Conservation (phyloP, 2,888 invertebrate species). For the Hemistola chrysoprasaria region DNA sequence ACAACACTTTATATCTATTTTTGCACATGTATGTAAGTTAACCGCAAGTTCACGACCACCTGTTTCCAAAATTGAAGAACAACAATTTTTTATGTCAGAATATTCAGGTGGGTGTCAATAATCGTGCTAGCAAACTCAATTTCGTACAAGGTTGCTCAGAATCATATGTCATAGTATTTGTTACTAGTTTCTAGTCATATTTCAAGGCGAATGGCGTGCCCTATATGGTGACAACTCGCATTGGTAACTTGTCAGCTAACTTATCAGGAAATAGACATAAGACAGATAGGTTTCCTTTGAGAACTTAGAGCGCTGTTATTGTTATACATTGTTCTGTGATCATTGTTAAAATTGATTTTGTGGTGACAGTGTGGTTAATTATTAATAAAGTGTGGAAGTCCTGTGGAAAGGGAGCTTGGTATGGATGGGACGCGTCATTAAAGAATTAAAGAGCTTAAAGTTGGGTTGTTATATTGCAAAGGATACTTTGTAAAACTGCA, state of each 20-base stretch:
- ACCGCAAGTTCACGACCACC: too few relatives aligned
- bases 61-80: not conserved
- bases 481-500: too few relatives aligned
- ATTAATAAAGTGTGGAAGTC: too few relatives aligned
- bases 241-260: constrained; percentile 11
- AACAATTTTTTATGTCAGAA: not conserved
- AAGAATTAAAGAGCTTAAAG: too few relatives aligned
- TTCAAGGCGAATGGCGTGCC: constrained; percentile 12
- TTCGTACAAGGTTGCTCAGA: constrained; percentile 11
- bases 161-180: constrained; percentile 1
- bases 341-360: too few relatives aligned
- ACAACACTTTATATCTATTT: not conserved
- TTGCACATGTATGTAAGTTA: too few relatives aligned
- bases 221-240: constrained; percentile 11
- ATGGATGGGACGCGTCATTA: too few relatives aligned
- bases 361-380: too few relatives aligned
- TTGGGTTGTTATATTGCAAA: too few relatives aligned
- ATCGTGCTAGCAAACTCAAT: constrained; percentile 10
- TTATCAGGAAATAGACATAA: constrained; percentile 12
- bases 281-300: constrained; percentile 1
- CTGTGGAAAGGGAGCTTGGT: too few relatives aligned
- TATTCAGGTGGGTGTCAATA: constrained; percentile 12
- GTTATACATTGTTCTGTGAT: too few relatives aligned
- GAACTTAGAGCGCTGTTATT: too few relatives aligned
- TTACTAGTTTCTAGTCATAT: constrained; percentile 6